These are phyloP conservation scores for Operophtera brumata DNA, from an alignment of 2,888 invertebrate species.

Conservation along the genomic window DNA sequence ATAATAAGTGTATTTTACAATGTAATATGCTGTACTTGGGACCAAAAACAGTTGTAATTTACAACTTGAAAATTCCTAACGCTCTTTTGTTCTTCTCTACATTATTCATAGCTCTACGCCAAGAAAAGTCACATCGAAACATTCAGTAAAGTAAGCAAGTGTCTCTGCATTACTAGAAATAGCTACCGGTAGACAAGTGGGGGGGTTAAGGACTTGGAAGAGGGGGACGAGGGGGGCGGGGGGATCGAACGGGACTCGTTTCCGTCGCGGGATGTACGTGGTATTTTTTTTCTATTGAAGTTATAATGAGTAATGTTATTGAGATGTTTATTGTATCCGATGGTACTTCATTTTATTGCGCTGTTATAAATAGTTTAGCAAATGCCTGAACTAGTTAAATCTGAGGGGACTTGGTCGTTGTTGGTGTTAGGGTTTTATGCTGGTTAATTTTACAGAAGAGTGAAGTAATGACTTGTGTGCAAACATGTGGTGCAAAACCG, in stretches of 20 bases:
- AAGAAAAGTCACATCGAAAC: slow-evolving; percentile 59
- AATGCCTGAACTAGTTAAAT: background rate
- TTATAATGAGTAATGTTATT: slow-evolving; percentile 32
- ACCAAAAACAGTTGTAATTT: no score
- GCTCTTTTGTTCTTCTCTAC: slow-evolving; percentile 25
- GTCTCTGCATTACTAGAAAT: slow-evolving; percentile 68
- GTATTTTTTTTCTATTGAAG: slow-evolving; percentile 43
- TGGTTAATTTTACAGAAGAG: no score
- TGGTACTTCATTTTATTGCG: background rate
- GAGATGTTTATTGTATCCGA: slow-evolving; percentile 22
- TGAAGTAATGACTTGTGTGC: no score
- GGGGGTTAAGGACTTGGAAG: slow-evolving; percentile 29
- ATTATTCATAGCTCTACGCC: slow-evolving; percentile 38
- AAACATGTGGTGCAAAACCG: background rate
- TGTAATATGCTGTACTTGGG: no score
- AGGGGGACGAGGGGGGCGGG: slow-evolving; percentile 20
- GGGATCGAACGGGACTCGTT: slow-evolving; percentile 39
- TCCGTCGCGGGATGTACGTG: slow-evolving; percentile 64
- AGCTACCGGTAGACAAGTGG: slow-evolving; percentile 53
- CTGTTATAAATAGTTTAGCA: background rate
- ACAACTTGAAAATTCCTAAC: background rate
- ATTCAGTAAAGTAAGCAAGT: slow-evolving; percentile 67
- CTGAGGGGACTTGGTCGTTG: no score
- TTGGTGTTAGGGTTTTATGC: no score
- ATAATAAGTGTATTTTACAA: no score